Conservation (phyloP, 1,140 invertebrate species). For the Mactra quadrangularis region DNA sequence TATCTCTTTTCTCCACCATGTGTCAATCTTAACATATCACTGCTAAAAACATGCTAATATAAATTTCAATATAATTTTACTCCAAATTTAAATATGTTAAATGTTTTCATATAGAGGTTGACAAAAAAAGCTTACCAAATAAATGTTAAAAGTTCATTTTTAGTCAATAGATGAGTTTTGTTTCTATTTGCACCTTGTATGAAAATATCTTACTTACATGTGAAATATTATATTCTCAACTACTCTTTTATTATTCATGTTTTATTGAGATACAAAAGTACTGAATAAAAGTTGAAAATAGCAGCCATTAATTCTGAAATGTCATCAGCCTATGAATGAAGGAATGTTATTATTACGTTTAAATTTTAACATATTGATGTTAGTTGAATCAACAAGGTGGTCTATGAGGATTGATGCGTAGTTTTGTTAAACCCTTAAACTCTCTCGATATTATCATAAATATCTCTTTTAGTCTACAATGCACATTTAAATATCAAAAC, state of each 20-base stretch:
- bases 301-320: no score
- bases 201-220: constrained; percentile 23
- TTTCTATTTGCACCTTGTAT: not conserved
- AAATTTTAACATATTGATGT: constrained; percentile 32
- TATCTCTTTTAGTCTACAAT: no score
- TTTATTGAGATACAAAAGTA: no score
- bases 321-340: not conserved
- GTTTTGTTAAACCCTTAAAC: no score
- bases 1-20: no score
- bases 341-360: not conserved
- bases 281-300: constrained; percentile 6
- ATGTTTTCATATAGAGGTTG: no score
- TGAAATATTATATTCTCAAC: constrained; percentile 23
- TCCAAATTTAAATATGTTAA: no score
- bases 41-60: no score
- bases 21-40: no score
- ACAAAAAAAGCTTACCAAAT: constrained; percentile 95
- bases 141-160: constrained; percentile 86
- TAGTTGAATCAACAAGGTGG: constrained; percentile 8
- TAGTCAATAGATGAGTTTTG: not conserved
- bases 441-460: no score
- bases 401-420: constrained; percentile 1
- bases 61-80: no score
- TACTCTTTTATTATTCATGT: constrained; percentile 5
- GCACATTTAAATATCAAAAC: no score